These are phyloP conservation scores for Cephus sareptanus DNA, from an alignment of 2,888 invertebrate genomes.

Conservation along the genomic window DNA sequence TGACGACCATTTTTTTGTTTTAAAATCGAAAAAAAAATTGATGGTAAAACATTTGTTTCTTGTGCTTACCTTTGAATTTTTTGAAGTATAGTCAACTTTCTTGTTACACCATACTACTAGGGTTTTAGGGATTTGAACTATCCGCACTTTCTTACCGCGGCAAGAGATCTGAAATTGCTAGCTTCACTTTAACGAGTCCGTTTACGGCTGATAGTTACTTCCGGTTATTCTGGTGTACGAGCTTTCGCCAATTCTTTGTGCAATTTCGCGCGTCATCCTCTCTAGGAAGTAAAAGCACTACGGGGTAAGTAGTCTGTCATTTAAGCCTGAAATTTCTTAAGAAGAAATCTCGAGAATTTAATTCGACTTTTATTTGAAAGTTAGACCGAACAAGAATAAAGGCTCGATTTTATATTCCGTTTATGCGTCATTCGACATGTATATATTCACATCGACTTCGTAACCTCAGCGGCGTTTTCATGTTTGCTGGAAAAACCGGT, in stretches of 20 bases:
- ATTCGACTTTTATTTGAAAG: background rate
- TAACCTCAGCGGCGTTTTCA: background rate
- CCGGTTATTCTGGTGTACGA: background rate
- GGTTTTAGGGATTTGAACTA: background rate
- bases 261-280: background rate
- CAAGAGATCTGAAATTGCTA: background rate
- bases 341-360: background rate
- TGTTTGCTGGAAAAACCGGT: background rate
- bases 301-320: background rate
- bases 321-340: background rate
- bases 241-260: background rate
- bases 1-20: too few species aligned
- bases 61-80: background rate
- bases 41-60: background rate
- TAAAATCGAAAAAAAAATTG: too few species aligned
- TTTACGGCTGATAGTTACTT: background rate
- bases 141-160: background rate
- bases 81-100: background rate
- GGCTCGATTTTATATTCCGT: background rate
- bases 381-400: background rate
- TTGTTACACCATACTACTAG: background rate
- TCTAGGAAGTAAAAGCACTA: background rate
- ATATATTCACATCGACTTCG: background rate
- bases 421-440: background rate
- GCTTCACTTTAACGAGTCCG: background rate